Percentiles rank a stretch among this genome's conserved stretches.
These are phyloP conservation scores for Drosophila guanche DNA, from an alignment of 1,140 invertebrate species.

Conservation along the genomic window DNA sequence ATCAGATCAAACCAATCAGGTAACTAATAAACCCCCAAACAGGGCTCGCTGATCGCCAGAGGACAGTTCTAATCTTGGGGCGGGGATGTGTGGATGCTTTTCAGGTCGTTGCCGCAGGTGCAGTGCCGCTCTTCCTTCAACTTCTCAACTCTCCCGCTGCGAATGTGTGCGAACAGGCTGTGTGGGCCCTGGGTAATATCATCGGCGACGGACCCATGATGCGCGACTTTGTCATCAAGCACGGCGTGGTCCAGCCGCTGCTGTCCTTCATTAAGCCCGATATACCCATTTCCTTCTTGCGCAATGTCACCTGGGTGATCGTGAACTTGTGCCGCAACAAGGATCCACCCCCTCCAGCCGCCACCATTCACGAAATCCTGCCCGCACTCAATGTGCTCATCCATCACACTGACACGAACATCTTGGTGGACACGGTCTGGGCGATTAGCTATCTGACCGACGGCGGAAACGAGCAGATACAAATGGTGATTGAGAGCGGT, in stretches of 20 bases:
- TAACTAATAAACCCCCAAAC: slow-evolving; percentile 7
- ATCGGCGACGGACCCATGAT: slow-evolving; percentile 96
- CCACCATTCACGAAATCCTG: slow-evolving; percentile 96
- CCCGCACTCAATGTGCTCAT: slow-evolving; percentile 97
- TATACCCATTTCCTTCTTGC: slow-evolving; percentile 95
- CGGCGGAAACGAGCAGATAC: slow-evolving; percentile 99
- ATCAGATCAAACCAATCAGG: slow-evolving; percentile 94
- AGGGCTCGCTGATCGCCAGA: too few species aligned
- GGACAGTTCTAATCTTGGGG: too few species aligned
- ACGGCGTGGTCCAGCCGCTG: slow-evolving; percentile 94
- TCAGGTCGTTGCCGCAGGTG: slow-evolving; percentile 96
- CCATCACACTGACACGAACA: slow-evolving; percentile 97
- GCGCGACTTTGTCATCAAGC: slow-evolving; percentile 95
- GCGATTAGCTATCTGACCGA: slow-evolving; percentile 99
- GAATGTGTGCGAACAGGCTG: slow-evolving; percentile 99
- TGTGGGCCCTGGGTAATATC: slow-evolving; percentile 98
- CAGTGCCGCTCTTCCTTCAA: slow-evolving; percentile 97
- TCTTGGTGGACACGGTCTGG: slow-evolving; percentile 99
- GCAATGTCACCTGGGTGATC: slow-evolving; percentile 99
- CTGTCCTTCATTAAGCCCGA: slow-evolving; percentile 96
- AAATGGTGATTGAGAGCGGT: slow-evolving; percentile 98
- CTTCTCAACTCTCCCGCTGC: slow-evolving; percentile 96
- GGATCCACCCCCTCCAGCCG: slow-evolving; percentile 93
- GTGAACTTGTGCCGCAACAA: slow-evolving; percentile 98
- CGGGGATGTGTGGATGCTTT: background rate